phyloP scores from a whole-genome alignment of 2,888 invertebrate species.

The Enchytraeus crypticus region DNA sequence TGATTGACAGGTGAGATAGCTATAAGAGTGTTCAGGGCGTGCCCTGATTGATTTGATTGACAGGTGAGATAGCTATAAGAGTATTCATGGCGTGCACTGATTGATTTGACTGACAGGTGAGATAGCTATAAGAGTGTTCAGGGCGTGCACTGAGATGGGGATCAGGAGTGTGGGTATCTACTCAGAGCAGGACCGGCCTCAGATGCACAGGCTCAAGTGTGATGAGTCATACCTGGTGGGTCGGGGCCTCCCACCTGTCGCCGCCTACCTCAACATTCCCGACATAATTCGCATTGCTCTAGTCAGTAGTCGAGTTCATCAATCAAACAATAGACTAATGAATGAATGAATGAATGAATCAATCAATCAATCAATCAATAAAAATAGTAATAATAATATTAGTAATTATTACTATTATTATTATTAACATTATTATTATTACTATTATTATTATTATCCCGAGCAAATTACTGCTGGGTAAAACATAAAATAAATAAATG shows the following conservation, averaged over 20 bases:
- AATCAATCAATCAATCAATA: too few species aligned
- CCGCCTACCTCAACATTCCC: constrained; percentile 91
- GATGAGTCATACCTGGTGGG: constrained; percentile 96
- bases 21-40: constrained; percentile 74
- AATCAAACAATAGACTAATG: too few species aligned
- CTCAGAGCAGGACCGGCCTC: constrained; percentile 93
- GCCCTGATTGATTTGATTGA: neutral
- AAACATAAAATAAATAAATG: too few species aligned
- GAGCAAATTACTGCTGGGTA: too few species aligned
- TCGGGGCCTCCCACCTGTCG: constrained; percentile 87
- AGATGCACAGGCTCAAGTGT: constrained; percentile 92
- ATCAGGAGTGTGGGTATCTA: constrained; percentile 92
- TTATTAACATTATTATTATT: too few species aligned
- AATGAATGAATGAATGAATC: too few species aligned
- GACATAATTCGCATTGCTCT: constrained; percentile 86
- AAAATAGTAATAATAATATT: too few species aligned
- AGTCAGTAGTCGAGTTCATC: too few species aligned
- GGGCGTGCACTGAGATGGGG: constrained; percentile 92
- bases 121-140: constrained; percentile 93
- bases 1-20: constrained; percentile 74
- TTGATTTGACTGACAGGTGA: constrained; percentile 59
- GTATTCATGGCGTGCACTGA: neutral
- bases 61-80: neutral
- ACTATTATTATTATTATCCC: too few species aligned
- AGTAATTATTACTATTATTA: too few species aligned